These are phyloP conservation scores for Phengaris arion DNA, from an alignment of 2,888 invertebrate genomes.

Conservation along the genomic window DNA sequence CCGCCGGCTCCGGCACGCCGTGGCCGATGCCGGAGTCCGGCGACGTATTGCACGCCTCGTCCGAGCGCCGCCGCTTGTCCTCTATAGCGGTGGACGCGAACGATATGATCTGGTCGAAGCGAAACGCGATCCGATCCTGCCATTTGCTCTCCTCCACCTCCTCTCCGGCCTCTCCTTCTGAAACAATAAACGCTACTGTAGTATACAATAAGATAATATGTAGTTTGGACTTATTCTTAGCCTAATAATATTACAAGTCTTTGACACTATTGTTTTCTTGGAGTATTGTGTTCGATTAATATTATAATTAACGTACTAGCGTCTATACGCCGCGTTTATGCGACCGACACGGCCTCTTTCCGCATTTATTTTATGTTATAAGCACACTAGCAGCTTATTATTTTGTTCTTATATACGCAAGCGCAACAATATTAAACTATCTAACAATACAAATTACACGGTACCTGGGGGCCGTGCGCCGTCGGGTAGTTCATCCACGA, in stretches of 20 bases:
- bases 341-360: too few relatives aligned
- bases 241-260: too few relatives aligned
- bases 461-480: constrained; percentile 65
- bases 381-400: too few relatives aligned
- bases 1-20: constrained; percentile 64
- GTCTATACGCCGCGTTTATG: too few relatives aligned
- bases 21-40: constrained; percentile 93
- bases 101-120: constrained; percentile 95
- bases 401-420: too few relatives aligned
- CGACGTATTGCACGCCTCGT: constrained; percentile 90
- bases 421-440: too few relatives aligned
- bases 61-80: constrained; percentile 90
- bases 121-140: constrained; percentile 95
- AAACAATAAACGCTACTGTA: constrained; percentile 42
- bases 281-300: too few relatives aligned
- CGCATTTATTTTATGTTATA: too few relatives aligned
- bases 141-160: constrained; percentile 91
- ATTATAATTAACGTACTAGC: too few relatives aligned
- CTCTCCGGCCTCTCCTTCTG: constrained; percentile 81
- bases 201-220: neutral
- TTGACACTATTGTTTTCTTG: too few relatives aligned
- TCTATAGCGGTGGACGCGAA: constrained; percentile 95
- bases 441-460: neutral
- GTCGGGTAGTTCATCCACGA: constrained; percentile 80
- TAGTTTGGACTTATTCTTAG: too few relatives aligned